Evolutionary conservation across 1,140 invertebrate genomes (phyloP).

Genomic region (Stegodyphus mimosarum): DNA sequence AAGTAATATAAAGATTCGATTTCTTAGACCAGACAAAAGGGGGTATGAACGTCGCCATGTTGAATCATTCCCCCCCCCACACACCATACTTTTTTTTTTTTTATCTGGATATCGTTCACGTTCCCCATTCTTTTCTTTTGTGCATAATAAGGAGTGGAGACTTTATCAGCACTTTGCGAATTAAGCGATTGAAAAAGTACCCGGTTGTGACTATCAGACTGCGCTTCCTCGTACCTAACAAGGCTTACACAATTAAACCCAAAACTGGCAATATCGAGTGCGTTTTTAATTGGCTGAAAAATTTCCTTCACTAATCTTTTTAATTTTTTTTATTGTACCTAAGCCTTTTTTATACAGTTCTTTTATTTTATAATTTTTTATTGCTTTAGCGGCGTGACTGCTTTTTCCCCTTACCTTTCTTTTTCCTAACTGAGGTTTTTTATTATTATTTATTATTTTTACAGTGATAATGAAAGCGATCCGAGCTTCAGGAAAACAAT

Average conservation of each 20-base stretch:
- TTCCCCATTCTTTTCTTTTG: slow-evolving; percentile 13
- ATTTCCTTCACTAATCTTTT: slow-evolving; percentile 60
- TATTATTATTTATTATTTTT: slow-evolving; percentile 41
- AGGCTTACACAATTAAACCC: slow-evolving; percentile 59
- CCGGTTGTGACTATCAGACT: slow-evolving; percentile 42
- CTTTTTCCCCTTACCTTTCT: not conserved
- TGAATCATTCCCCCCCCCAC: too few relatives aligned
- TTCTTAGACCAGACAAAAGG: not conserved
- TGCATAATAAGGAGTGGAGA: slow-evolving; percentile 48
- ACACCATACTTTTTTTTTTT: too few relatives aligned
- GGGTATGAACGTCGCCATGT: not conserved
- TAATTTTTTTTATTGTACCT: slow-evolving; percentile 26
- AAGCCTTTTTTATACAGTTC: not conserved
- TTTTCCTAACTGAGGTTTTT: not conserved
- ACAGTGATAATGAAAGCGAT: slow-evolving; percentile 59
- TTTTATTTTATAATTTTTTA: slow-evolving; percentile 12
- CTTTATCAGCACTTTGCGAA: slow-evolving; percentile 57
- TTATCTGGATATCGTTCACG: too few relatives aligned
- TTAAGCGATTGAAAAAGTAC: slow-evolving; percentile 56
- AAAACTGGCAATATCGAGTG: slow-evolving; percentile 56
- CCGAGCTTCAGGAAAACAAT: slow-evolving; percentile 36
- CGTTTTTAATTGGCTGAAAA: slow-evolving; percentile 61
- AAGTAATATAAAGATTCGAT: not conserved
- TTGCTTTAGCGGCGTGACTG: not conserved
- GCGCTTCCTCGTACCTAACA: slow-evolving; percentile 44